Evolutionary conservation across 2,888 invertebrate species (phyloP), one percentile per base, ranked within the genome.

Genomic region (Nephrocerus scutellatus): DNA sequence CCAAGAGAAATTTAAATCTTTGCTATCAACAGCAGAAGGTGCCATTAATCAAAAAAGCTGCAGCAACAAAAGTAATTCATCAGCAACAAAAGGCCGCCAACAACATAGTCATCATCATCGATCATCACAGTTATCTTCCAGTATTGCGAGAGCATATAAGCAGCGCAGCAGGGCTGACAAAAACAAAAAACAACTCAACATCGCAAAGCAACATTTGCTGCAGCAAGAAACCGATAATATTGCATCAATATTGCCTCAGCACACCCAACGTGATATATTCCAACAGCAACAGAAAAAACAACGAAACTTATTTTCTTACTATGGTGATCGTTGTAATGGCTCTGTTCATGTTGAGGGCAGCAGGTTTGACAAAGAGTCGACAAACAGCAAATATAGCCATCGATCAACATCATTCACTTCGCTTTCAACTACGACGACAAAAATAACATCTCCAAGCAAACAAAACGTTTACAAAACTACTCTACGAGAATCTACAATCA

Each of bases 101-200:
- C 41, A 50, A 47, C 25, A 48, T 36, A 42, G 37, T 35, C 37
- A 42, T 34, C 39, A 45, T 43, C 30, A 38, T 15, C 41, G 38
- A 52, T 55, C 53, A 56, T 57, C 61, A 60, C 58, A 44, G 49
- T 49, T 59, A 57, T 61, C 62, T 63, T 62, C 60, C 62, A 60
- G 29, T 47, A 44, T 42, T 48, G 49, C 43, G 47, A 44, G 42
- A 33, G 23, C 14, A n/a, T n/a, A n/a, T n/a, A n/a, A n/a, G n/a
- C n/a, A n/a, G n/a, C n/a, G n/a, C n/a, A n/a, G n/a, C n/a, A n/a
- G n/a, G n/a, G n/a, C n/a, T n/a, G n/a, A n/a, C n/a, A n/a, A n/a
- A n/a, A n/a, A n/a, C n/a, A n/a, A n/a, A n/a, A n/a, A n/a, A n/a
- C n/a, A n/a, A n/a, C n/a, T n/a, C n/a, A n/a, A n/a, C n/a, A n/a